Percentiles rank a stretch among this genome's conserved stretches.
These are phyloP conservation scores for Piprites chloris DNA, from an alignment of 2,113 vertebrate species.

Conservation along the genomic window DNA sequence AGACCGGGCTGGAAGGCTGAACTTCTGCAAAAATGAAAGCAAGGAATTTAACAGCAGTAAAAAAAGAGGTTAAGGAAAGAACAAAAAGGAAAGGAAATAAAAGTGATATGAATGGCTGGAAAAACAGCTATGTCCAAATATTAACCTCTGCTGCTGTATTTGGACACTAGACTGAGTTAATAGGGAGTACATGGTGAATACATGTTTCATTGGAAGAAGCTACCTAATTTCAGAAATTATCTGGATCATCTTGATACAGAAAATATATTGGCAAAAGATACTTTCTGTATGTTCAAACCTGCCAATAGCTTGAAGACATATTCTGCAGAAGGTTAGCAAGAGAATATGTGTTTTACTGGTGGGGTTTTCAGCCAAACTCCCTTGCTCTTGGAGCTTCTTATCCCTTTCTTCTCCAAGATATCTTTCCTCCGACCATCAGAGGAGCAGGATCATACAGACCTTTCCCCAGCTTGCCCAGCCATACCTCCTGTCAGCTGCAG, in stretches of 20 bases:
- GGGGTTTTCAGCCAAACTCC: constrained; percentile 4
- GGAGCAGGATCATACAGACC: neutral
- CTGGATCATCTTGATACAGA: neutral
- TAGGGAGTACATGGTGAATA: neutral
- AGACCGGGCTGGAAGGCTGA: constrained; percentile 20
- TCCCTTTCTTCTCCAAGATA: constrained; percentile 13
- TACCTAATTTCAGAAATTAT: neutral
- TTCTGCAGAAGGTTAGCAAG: neutral
- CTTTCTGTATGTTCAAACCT: neutral
- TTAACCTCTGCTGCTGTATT: neutral
- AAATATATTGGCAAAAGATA: neutral
- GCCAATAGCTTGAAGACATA: constrained; percentile 10
- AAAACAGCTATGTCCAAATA: neutral
- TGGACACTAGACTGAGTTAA: neutral
- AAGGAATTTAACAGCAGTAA: constrained; percentile 61
- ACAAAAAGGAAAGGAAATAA: constrained; percentile 48
- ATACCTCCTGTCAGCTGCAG: neutral
- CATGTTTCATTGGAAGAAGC: neutral
- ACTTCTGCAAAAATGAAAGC: constrained; percentile 48
- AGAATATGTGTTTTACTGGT: neutral
- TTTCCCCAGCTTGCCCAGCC: neutral
- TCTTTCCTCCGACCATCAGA: neutral
- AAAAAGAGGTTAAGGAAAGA: constrained; percentile 51
- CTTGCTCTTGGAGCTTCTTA: neutral
- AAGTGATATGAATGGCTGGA: constrained; percentile 30